Conservation (phyloP, 2,113 vertebrate species). For the Actenoides lindsayi region DNA sequence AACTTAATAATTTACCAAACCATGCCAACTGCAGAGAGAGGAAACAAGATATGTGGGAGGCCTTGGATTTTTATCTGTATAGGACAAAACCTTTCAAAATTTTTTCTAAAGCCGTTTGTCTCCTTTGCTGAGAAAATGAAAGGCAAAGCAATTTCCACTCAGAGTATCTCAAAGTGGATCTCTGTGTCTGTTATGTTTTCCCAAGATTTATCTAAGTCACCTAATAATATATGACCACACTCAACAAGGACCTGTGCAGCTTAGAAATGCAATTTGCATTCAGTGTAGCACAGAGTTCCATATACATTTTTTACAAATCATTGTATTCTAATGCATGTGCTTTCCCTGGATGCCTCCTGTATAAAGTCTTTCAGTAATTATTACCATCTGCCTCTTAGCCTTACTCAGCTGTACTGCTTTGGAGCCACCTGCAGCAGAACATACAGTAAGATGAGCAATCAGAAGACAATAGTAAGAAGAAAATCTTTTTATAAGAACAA, state of each 20-base stretch:
- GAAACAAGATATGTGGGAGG: constrained; percentile 19
- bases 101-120: background rate
- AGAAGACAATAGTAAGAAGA: background rate
- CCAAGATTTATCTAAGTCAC: constrained; percentile 22
- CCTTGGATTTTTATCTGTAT: constrained; percentile 31
- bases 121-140: constrained; percentile 38
- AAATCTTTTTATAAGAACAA: background rate
- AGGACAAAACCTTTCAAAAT: constrained; percentile 9
- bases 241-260: background rate
- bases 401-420: background rate
- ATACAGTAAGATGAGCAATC: background rate
- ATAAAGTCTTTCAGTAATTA: background rate
- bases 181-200: constrained; percentile 13
- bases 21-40: background rate
- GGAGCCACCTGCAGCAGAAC: background rate
- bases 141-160: constrained; percentile 39
- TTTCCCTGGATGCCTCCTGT: background rate
- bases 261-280: background rate
- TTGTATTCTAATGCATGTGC: background rate
- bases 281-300: background rate
- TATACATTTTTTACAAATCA: background rate
- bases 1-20: constrained; percentile 27
- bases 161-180: constrained; percentile 36
- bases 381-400: background rate
- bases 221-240: background rate